These are phyloP conservation scores for Toxotes jaculatrix DNA, from an alignment of 2,113 vertebrate genomes.

Conservation along the genomic window DNA sequence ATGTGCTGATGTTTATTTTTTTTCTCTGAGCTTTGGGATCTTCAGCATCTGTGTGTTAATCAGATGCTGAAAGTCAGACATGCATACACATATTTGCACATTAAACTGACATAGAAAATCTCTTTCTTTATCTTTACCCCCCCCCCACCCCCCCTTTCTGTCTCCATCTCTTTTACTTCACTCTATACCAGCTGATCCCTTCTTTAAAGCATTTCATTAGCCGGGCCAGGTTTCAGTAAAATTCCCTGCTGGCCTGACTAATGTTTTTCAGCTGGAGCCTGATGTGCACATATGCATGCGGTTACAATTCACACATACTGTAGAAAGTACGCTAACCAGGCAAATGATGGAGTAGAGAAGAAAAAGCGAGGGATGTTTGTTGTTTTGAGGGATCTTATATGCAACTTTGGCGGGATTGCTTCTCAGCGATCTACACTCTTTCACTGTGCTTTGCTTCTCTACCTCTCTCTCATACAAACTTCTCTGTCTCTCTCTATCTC, in stretches of 20 bases:
- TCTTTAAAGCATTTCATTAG: constrained; percentile 47
- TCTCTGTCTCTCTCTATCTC: constrained; percentile 30
- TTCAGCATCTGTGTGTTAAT: constrained; percentile 44
- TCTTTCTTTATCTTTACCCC: not conserved
- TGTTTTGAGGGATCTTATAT: constrained; percentile 31
- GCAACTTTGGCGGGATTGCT: constrained; percentile 49
- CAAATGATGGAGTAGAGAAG: not conserved
- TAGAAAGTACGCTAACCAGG: constrained; percentile 4
- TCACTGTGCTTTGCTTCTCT: constrained; percentile 17
- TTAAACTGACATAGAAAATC: constrained; percentile 10
- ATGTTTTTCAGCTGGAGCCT: constrained; percentile 74
- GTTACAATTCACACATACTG: constrained; percentile 36
- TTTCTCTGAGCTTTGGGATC: constrained; percentile 25
- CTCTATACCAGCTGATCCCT: constrained; percentile 14
- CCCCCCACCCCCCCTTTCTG: not conserved
- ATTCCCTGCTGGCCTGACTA: constrained; percentile 67
- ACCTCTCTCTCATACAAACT: not conserved
- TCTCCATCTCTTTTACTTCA: constrained; percentile 7
- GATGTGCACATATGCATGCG: constrained; percentile 33
- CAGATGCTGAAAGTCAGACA: constrained; percentile 22
- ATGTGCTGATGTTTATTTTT: constrained; percentile 13
- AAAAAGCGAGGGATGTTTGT: constrained; percentile 21
- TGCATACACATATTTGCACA: constrained; percentile 30
- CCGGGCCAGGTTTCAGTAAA: constrained; percentile 60
- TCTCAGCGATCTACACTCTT: constrained; percentile 34